Evolutionary conservation across 2,113 vertebrate genomes (phyloP), one percentile per base, ranked within the genome.

Genomic region (Balaeniceps rex): DNA sequence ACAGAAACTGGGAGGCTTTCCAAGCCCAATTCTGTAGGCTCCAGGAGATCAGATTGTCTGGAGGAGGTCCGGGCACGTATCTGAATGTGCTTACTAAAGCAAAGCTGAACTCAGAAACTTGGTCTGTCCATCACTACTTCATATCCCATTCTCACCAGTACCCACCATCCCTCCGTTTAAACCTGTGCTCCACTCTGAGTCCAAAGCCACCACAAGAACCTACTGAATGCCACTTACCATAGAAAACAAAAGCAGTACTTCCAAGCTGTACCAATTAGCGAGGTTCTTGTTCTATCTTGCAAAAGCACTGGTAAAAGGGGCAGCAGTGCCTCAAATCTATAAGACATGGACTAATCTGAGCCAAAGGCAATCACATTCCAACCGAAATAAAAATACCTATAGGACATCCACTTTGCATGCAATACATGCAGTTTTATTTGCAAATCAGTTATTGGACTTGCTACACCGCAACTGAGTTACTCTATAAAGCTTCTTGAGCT

Each of bases 1-100:
- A 96, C 94, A 96, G 96, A 95, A 97, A 95, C 87, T 95, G 96
- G 87, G 91, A 94, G 91, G 78, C 91, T 94, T 97, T 97, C 95
- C 96, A 97, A 96, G 70, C 87, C 91, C 91, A 95, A 86, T 95
- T 95, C 93, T 86, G 71, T 74, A 97, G 94, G 91, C 88, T 97
- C 94, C 95, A 95, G 78, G 88, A 97, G 66, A 95, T 94, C 96
- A 94, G 89, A 95, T 95, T 90, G 89, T 97, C 95, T 97, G 82
- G 89, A 95, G 97, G 90, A 96, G 95, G 91, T 94, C 89, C 10
- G 93, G 94, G 89, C 66, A 80, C 19, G 10, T 89, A 95, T 85
- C 75, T 81, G 76, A 96, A 87, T 3, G 0, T 58, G 64, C 74
- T 96, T 87, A 58, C 64, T 71, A n/a, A 84, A 92, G 83, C 58